Evolutionary conservation across 2,113 vertebrate genomes (phyloP), one percentile per base, ranked within the genome.

Genomic region (Mionectes macconnelli): DNA sequence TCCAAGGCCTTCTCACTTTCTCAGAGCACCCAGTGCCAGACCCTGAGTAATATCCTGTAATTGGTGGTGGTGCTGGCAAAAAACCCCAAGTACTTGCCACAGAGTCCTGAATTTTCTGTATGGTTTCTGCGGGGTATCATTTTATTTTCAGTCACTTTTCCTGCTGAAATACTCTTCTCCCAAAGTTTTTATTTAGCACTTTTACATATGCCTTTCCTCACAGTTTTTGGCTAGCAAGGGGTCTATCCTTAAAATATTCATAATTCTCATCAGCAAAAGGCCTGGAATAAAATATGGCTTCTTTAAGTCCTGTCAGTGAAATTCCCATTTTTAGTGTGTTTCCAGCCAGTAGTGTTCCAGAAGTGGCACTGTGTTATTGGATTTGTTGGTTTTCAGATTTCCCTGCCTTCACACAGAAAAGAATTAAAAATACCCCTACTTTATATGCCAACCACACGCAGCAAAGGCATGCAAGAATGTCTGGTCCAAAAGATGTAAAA

Each of bases 1-100:
- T 42, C 62, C 89, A 53, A 90, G 67, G 47, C 63, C 66, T 72
- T 53, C 89, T 94, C 95, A 75, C 47, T 82, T 95, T 67, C 93
- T 82, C 31, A 12, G 22, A 81, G 52, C 63, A 35, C 18, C 42
- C 89, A 37, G 78, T 9, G 70, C 63, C 83, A 81, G 83, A 12
- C 12, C 45, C 56, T 2, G 4, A 49, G 60, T 21, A 59, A 52
- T 50, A 42, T 70, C 81, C 55, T 25, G 57, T 88, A 77, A 64
- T 70, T 3, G 45, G n/a, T 12, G 63, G 28, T 57, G 30, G 28
- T 69, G 35, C 59, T 76, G 74, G 72, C 21, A 55, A 59, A 55
- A 89, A 37, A 30, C 14, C 21, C 47, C 55, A 45, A 68, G 12
- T 31, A 28, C 50, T 76, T 76, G 20, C 19, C 31, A 30, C 2